phyloP scores from a whole-genome alignment of 2,113 vertebrate genomes.

The Rhodinocichla rosea region DNA sequence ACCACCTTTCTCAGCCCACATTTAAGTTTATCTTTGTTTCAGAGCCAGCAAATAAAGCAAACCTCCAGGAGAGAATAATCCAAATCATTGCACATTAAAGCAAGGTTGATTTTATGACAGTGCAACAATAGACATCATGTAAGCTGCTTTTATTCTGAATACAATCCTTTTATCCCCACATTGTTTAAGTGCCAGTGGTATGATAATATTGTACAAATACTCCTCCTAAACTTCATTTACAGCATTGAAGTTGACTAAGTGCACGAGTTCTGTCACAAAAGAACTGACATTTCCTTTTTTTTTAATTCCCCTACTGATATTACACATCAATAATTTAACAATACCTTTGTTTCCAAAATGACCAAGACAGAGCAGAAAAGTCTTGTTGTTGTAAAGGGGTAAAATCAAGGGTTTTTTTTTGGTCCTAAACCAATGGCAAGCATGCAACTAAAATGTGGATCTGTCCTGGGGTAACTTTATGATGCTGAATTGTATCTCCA shows the following conservation, averaged over 20 bases:
- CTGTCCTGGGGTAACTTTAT: not conserved
- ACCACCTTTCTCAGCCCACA: not conserved
- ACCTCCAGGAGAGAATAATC: not conserved
- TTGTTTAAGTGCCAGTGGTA: not conserved
- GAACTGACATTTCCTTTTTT: not conserved
- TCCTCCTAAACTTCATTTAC: not conserved
- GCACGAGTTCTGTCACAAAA: not conserved
- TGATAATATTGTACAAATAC: not conserved
- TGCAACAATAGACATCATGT: not conserved
- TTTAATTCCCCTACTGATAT: not conserved
- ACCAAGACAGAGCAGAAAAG: not conserved
- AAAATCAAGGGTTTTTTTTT: not conserved
- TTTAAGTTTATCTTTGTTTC: not conserved
- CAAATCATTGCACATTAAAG: not conserved
- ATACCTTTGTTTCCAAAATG: not conserved
- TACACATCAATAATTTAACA: not conserved
- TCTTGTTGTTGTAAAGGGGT: not conserved
- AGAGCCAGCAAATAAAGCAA: not conserved
- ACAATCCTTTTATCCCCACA: not conserved
- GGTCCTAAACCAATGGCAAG: not conserved
- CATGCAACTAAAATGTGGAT: not conserved
- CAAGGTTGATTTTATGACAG: not conserved
- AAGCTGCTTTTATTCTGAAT: not conserved
- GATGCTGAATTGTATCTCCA: not conserved
- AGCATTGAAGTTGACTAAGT: not conserved